Percentiles rank a stretch among this genome's conserved stretches.
Evolutionary conservation across 2,888 invertebrate genomes (phyloP).

Genomic region (Mechanitis mazaeus): DNA sequence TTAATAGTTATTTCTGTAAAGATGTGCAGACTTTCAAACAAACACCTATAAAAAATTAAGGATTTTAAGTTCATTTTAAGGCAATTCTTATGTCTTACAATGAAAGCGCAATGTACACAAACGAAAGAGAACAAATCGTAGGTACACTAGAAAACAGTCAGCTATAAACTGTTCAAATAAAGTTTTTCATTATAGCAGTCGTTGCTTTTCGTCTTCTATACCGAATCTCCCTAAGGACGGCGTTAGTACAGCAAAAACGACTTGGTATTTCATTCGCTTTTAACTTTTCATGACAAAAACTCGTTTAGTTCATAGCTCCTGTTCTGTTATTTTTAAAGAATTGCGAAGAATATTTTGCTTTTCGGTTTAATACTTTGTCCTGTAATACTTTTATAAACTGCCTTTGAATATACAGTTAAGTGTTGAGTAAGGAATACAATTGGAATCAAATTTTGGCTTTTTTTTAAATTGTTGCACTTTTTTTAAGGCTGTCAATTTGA

Average conservation of each 20-base stretch:
- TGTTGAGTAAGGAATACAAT: neutral
- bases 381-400: constrained; percentile 13
- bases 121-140: too few species aligned
- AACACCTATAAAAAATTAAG: constrained; percentile 13
- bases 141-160: constrained; percentile 7
- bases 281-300: constrained; percentile 30
- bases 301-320: constrained; percentile 25
- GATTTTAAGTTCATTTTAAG: constrained; percentile 20
- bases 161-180: constrained; percentile 26
- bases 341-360: constrained; percentile 18
- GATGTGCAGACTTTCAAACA: too few species aligned
- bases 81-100: constrained; percentile 27
- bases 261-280: constrained; percentile 30
- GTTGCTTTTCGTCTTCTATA: constrained; percentile 29
- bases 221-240: constrained; percentile 30
- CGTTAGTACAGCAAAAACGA: constrained; percentile 30
- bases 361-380: constrained; percentile 12
- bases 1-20: constrained; percentile 3
- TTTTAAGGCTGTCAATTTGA: too few species aligned
- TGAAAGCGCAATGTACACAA: constrained; percentile 22
- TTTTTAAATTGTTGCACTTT: neutral
- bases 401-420: neutral
- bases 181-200: constrained; percentile 32
- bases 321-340: constrained; percentile 27
- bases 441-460: neutral